Percentiles rank a stretch among this genome's conserved stretches.
These are phyloP conservation scores for Lissonota sp. DNA, from an alignment of 2,888 invertebrate genomes.

Conservation along the genomic window DNA sequence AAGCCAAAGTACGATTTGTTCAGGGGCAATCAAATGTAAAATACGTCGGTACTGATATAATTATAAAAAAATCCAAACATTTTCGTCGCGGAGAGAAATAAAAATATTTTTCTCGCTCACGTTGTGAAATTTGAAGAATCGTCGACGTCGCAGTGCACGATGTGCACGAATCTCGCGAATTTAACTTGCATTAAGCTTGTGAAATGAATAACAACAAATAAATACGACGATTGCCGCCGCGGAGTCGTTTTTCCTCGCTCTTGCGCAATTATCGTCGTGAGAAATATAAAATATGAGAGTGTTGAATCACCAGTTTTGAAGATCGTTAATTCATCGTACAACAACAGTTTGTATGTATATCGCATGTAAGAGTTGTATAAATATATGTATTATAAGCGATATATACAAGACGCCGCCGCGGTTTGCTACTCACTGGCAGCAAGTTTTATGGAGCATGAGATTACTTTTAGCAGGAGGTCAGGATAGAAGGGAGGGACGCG, in stretches of 20 bases:
- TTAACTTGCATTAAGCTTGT: neutral
- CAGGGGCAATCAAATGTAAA: no score
- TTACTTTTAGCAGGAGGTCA: constrained; percentile 73
- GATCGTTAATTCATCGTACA: constrained; percentile 69
- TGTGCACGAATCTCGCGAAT: neutral
- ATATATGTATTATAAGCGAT: neutral
- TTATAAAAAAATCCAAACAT: no score
- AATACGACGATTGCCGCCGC: constrained; percentile 7
- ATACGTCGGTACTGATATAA: no score
- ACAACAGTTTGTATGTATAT: constrained; percentile 36
- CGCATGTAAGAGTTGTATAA: constrained; percentile 4
- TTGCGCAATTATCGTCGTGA: constrained; percentile 49
- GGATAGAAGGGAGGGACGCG: constrained; percentile 42
- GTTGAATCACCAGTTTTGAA: constrained; percentile 68
- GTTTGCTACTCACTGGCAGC: constrained; percentile 62
- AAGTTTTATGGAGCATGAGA: constrained; percentile 76
- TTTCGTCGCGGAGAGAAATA: no score
- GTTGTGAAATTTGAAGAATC: no score
- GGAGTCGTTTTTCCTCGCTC: constrained; percentile 3
- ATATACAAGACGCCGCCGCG: constrained; percentile 50
- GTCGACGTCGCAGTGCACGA: no score
- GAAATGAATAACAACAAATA: constrained; percentile 47
- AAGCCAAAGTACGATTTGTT: no score
- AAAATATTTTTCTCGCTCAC: no score
- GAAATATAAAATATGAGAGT: constrained; percentile 59